Conservation (phyloP, 2,113 vertebrate species). For the Perccottus glenii region DNA sequence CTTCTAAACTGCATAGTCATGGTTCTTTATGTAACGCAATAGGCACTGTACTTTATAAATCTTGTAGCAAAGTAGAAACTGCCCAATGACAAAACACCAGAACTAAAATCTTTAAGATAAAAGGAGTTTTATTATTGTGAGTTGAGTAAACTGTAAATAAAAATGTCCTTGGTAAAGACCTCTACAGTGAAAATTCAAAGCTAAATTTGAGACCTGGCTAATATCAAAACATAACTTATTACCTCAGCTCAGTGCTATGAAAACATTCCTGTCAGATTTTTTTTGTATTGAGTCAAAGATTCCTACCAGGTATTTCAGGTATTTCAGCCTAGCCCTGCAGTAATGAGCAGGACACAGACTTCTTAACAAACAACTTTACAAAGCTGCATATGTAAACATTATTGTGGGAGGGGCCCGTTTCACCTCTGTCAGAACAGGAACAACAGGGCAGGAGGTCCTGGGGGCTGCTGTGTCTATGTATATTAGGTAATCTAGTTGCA, state of each 20-base stretch:
- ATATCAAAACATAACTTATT: background rate
- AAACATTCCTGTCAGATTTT: background rate
- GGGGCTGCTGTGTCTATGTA: background rate
- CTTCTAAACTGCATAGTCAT: too few species aligned
- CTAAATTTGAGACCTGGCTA: background rate
- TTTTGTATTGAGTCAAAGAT: background rate
- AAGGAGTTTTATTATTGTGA: too few species aligned
- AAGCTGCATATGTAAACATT: too few species aligned
- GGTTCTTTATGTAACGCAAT: too few species aligned
- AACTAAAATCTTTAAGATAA: too few species aligned
- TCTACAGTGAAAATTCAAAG: background rate
- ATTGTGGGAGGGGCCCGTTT: background rate
- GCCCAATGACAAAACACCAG: too few species aligned
- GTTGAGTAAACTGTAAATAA: too few species aligned
- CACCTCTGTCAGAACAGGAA: background rate
- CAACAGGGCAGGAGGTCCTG: background rate
- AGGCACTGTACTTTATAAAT: too few species aligned
- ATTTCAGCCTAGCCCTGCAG: background rate
- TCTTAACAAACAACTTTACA: too few species aligned
- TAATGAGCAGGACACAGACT: too few species aligned
- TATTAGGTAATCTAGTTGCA: constrained; percentile 20
- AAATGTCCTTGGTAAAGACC: too few species aligned
- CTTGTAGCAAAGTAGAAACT: too few species aligned
- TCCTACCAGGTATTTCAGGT: background rate
- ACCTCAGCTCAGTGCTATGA: background rate